Conservation (phyloP, 2,888 invertebrate genomes). For the Synanthedon andrenaeformis region DNA sequence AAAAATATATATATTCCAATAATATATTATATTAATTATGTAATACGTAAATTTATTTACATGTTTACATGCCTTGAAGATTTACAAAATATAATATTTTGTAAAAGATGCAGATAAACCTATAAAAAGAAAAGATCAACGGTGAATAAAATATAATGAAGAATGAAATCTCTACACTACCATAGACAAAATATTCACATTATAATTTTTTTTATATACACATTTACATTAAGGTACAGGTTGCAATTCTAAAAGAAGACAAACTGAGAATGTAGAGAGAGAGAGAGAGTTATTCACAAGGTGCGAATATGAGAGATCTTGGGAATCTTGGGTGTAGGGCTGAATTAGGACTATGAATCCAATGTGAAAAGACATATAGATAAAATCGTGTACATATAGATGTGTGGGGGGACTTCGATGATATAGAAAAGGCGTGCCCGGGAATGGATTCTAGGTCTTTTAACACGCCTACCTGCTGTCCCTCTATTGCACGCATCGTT, state of each 20-base stretch:
- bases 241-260: conserved; percentile 28
- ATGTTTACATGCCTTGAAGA: too few relatives aligned
- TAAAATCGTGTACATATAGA: conserved; percentile 26
- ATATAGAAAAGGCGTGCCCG: conserved; percentile 55
- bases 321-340: conserved; percentile 17
- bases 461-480: conserved; percentile 90
- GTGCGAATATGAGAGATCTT: conserved; percentile 52
- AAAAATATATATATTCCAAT: too few relatives aligned
- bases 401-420: conserved; percentile 34
- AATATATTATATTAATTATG: too few relatives aligned
- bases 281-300: conserved; percentile 65
- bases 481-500: conserved; percentile 97
- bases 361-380: conserved; percentile 21
- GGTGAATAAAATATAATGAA: not conserved
- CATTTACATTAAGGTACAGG: conserved; percentile 15
- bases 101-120: not conserved
- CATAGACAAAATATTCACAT: not conserved
- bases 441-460: conserved; percentile 31
- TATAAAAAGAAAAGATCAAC: not conserved
- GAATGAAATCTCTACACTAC: not conserved
- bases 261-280: conserved; percentile 30
- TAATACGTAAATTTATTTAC: too few relatives aligned
- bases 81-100: not conserved
- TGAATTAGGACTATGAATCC: conserved; percentile 31
- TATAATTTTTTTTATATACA: conserved; percentile 4